phyloP scores from a whole-genome alignment of 1,140 invertebrate genomes.

The Trissolcus basalis region DNA sequence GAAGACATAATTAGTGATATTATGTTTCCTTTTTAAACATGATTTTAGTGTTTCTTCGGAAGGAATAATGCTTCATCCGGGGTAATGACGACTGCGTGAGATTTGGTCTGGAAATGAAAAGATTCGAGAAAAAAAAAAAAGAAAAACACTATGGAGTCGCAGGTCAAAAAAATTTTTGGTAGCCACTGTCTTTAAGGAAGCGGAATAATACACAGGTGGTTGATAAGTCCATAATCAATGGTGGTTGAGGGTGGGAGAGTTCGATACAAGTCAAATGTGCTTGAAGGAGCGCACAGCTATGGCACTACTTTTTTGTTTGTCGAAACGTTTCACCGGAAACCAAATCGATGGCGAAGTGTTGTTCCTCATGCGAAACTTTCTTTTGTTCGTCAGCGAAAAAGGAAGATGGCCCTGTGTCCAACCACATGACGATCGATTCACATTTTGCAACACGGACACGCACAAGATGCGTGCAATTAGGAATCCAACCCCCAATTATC shows the following conservation, averaged over 20 bases:
- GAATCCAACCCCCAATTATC: constrained; percentile 67
- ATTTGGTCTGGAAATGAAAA: too few relatives aligned
- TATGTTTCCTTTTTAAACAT: too few relatives aligned
- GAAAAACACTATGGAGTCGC: neutral
- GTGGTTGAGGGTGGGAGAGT: constrained; percentile 25
- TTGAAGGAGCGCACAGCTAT: constrained; percentile 49
- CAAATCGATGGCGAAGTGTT: constrained; percentile 59
- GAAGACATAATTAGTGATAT: too few relatives aligned
- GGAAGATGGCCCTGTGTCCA: constrained; percentile 49
- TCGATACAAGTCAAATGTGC: constrained; percentile 61
- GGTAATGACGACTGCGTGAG: too few relatives aligned
- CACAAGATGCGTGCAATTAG: constrained; percentile 70
- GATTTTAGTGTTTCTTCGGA: too few relatives aligned
- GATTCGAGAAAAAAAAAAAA: neutral
- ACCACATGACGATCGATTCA: constrained; percentile 66
- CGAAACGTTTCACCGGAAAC: constrained; percentile 68
- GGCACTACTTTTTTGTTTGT: constrained; percentile 63
- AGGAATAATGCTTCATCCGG: too few relatives aligned
- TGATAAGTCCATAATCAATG: constrained; percentile 65
- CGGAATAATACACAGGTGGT: constrained; percentile 65
- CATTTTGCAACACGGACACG: constrained; percentile 60
- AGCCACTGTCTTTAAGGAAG: constrained; percentile 45
- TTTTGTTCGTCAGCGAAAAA: constrained; percentile 58
- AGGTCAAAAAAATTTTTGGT: neutral
- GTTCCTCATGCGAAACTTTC: constrained; percentile 61